Conservation (phyloP, 1,140 invertebrate genomes). For the Nomia melanderi region DNA sequence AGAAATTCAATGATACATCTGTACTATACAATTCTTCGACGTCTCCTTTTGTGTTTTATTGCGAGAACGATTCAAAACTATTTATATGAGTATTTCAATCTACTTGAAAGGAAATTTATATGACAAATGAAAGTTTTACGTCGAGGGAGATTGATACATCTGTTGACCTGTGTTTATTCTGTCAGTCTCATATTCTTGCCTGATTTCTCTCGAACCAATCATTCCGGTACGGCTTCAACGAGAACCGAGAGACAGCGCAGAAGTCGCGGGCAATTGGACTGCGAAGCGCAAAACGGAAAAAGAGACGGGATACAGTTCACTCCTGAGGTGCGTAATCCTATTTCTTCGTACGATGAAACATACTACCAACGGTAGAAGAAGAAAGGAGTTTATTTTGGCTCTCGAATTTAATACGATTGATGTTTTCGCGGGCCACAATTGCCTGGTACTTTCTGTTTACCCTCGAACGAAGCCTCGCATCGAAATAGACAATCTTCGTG, state of each 20-base stretch:
- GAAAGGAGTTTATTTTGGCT: not conserved
- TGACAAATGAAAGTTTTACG: no score
- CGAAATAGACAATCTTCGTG: not conserved
- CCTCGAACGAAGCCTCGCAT: not conserved
- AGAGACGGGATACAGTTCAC: conserved; percentile 2
- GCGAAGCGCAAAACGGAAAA: not conserved
- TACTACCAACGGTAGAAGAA: not conserved
- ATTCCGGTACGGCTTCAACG: not conserved
- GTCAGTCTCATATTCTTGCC: conserved; percentile 31
- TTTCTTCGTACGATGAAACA: not conserved
- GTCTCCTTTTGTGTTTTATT: no score
- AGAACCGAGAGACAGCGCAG: conserved; percentile 23
- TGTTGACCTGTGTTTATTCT: conserved; percentile 28
- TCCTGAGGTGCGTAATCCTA: not conserved
- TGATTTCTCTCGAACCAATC: conserved; percentile 47
- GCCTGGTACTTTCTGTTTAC: not conserved
- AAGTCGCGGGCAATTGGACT: not conserved
- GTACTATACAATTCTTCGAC: no score
- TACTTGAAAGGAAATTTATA: no score
- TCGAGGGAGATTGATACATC: not conserved
- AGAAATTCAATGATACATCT: no score
- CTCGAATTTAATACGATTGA: conserved; percentile 8
- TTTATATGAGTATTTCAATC: no score
- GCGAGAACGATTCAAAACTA: no score
- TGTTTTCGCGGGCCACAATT: not conserved